Conservation (phyloP, 2,113 vertebrate genomes). For the Tragelaphus imberbis region DNA sequence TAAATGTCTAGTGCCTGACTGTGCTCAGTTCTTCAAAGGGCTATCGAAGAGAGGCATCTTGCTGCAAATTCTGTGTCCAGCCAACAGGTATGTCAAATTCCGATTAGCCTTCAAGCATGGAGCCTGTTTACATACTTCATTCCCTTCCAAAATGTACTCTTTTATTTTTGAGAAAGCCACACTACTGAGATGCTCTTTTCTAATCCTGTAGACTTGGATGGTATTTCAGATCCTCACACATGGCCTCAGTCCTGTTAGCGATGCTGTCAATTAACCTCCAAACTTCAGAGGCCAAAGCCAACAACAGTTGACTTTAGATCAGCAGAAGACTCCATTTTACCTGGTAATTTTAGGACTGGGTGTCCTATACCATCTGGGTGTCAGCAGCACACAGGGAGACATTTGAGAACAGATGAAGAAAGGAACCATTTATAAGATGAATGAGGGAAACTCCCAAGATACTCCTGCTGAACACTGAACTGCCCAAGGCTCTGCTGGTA, state of each 20-base stretch:
- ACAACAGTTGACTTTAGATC: background rate
- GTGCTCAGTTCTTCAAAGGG: background rate
- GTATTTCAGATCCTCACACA: background rate
- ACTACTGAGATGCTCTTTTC: background rate
- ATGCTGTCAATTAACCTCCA: background rate
- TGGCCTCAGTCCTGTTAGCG: background rate
- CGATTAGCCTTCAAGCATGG: background rate
- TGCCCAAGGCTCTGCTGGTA: background rate
- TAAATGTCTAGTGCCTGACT: background rate
- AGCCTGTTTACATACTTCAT: background rate
- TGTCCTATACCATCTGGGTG: too few relatives aligned
- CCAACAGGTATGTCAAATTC: background rate
- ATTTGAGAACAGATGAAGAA: background rate
- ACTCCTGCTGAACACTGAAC: background rate
- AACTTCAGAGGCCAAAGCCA: background rate
- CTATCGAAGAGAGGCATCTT: background rate
- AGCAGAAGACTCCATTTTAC: background rate
- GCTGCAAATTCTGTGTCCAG: background rate
- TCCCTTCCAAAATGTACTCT: background rate
- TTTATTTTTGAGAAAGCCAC: background rate
- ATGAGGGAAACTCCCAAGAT: background rate
- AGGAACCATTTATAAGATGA: background rate
- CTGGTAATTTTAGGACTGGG: background rate
- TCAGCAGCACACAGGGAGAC: background rate
- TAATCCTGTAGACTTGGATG: background rate